Base-by-base conservation (phyloP, 2,113 vertebrate species). In the Etia nguti region DNA sequence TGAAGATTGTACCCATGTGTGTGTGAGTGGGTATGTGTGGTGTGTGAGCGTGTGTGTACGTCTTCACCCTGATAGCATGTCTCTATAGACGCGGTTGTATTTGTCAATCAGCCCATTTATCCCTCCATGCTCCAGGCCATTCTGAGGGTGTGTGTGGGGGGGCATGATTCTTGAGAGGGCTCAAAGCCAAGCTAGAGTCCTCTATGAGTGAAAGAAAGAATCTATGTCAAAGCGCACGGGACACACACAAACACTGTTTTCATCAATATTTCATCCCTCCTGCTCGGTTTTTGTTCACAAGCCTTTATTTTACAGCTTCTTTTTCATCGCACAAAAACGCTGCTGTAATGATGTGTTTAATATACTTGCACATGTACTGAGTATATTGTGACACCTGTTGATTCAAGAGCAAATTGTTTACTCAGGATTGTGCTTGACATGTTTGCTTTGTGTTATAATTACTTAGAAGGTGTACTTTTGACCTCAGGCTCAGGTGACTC, bases 41-140 rank as follows among this genome's bases (percentile, higher is more conserved):
- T 24, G 62, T 60, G 57, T 60, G 41, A 60, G 54, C 36, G 50
- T 54, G 46, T 87, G 55, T 41, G 56, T 54, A 34, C 13, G 29
- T 68, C 43, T 70, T 50, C 6, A 38, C 46, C 29, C 52, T 24
- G 15, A 59, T 84, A 10, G 24, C 5, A 2, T 62, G 31, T 82
- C 26, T 79, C 10, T 48, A 55, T 31, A 22, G 73, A 84, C 62
- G 16, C 48, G 29, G 62, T 31, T 13, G 2, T 56, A 29, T 22
- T 86, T 5, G 4, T 87, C 84, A 94, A 90, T 91, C 65, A 43
- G 56, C 29, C 55, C 50, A 87, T 93, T 94, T 82, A 85, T 92
- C 56, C n/a, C 7, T 26, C 79, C 81, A 56, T 1, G 60, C 91
- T 68, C 8, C 36, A 8, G 85, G 91, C 70, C 34, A 43, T 88